phyloP scores from a whole-genome alignment of 2,113 vertebrate genomes.

The Erythrocercus mccallii region DNA sequence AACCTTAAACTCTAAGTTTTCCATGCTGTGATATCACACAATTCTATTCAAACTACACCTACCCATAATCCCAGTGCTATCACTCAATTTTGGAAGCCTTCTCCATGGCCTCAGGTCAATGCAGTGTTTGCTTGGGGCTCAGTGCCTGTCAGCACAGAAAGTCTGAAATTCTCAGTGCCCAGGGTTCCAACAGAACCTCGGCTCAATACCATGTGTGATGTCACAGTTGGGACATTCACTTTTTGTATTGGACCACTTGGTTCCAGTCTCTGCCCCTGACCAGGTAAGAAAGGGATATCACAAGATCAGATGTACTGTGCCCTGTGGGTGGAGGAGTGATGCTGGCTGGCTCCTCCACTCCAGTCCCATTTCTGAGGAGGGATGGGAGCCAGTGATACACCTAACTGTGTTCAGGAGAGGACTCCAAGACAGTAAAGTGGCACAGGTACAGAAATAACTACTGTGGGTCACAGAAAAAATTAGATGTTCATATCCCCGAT shows the following conservation, averaged over 20 bases:
- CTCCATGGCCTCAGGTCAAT: no score
- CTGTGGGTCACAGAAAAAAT: not conserved
- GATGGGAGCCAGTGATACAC: not conserved
- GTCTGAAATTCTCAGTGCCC: no score
- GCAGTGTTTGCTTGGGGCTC: no score
- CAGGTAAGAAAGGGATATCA: not conserved
- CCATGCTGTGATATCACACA: no score
- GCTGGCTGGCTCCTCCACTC: not conserved
- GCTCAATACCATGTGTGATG: no score
- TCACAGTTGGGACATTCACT: rapidly evolving
- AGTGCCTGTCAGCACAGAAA: no score
- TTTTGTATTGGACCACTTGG: not conserved
- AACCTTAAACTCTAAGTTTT: no score
- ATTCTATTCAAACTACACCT: no score
- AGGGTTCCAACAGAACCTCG: no score
- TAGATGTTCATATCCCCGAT: not conserved
- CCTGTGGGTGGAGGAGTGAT: not conserved
- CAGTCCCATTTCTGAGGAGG: not conserved
- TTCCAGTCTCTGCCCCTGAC: not conserved
- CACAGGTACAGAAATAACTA: not conserved
- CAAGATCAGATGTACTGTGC: not conserved
- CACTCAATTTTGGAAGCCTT: no score
- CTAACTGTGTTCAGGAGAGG: not conserved
- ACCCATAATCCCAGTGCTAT: no score
- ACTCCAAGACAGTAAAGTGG: not conserved